These are phyloP conservation scores for Oncorhynchus mykiss DNA, from an alignment of 2,113 vertebrate species.

Conservation along the genomic window DNA sequence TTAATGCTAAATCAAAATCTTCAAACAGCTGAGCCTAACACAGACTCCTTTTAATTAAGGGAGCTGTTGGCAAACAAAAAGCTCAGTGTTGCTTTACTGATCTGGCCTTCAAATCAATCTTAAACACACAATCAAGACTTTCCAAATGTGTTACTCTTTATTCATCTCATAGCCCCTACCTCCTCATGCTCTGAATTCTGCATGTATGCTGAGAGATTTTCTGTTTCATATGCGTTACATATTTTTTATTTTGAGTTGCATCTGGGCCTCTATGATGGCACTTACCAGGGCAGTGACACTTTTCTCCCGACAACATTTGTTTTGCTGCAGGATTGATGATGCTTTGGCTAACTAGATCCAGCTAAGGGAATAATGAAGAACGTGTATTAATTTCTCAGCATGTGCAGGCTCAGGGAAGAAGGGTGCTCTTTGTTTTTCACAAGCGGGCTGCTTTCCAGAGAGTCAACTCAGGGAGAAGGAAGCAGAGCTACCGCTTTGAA, in stretches of 20 bases:
- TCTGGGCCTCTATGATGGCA: constrained; percentile 12
- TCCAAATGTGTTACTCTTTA: background rate
- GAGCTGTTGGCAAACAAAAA: background rate
- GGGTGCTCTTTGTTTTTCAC: constrained; percentile 56
- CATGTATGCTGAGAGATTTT: background rate
- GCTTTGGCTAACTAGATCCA: constrained; percentile 65
- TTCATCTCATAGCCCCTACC: background rate
- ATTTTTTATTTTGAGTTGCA: background rate
- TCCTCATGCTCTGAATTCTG: background rate
- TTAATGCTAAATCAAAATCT: constrained; percentile 45
- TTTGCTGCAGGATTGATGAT: constrained; percentile 50
- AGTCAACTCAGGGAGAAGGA: no score
- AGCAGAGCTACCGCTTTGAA: constrained; percentile 13
- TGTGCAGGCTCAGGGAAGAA: constrained; percentile 41
- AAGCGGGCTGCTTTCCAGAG: constrained; percentile 39
- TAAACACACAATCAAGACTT: background rate
- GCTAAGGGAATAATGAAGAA: constrained; percentile 56
- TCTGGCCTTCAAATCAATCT: background rate
- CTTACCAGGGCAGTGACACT: constrained; percentile 27
- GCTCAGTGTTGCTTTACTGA: background rate
- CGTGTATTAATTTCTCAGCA: constrained; percentile 66
- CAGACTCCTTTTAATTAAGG: constrained; percentile 65
- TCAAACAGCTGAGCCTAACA: constrained; percentile 53
- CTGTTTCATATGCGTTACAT: background rate
- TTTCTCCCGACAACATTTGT: constrained; percentile 25